Evolutionary conservation across 1,140 invertebrate species (phyloP), one percentile per base, ranked within the genome.

Genomic region (Drosophila navojoa): DNA sequence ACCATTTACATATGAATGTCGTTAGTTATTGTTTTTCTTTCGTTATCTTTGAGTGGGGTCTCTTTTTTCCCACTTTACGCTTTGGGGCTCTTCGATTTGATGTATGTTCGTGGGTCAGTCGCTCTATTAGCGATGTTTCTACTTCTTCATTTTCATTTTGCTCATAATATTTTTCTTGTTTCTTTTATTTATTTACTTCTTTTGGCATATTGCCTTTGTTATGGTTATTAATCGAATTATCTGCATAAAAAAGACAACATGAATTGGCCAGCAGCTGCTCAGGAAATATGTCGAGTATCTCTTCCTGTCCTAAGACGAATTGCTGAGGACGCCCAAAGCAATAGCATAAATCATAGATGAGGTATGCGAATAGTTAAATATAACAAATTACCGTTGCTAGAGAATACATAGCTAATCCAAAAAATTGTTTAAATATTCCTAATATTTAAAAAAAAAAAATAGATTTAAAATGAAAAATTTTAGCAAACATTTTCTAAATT

Each of bases 81-180:
- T 35, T 54, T 13, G 52, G 29, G 29, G 16, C 15, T 11, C 22
- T 59, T 25, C 25, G 32, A 19, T 25, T 71, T 86, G 82, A 86
- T 87, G 50, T 69, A 86, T 87, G 76, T 66, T 81, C 82, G 62
- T 82, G 79, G 82, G 71, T 73, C 82, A 82, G 53, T 82, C 82
- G 79, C 66, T 49, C 64, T 53, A 80, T 80, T 53, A 71, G 59
- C 49, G 40, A 11, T 27, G 22, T 47, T 57, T 49, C 22, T 45
- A 45, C 38, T 66, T 57, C 45, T 64, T 59, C n/a, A 49, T 47
- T 45, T 59, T 57, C 38, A 52, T 62, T 59, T 68, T 53, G 40
- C 38, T 16, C 13, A 25, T 13, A 53, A 19, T 25, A 38, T 50
- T 13, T 62, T 38, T 47, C 13, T 47, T 61, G 52, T 35, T 61